These are phyloP conservation scores for Acanthaster planci DNA, from an alignment of 35 echinoderm and acorn worm species.

Conservation along the genomic window DNA sequence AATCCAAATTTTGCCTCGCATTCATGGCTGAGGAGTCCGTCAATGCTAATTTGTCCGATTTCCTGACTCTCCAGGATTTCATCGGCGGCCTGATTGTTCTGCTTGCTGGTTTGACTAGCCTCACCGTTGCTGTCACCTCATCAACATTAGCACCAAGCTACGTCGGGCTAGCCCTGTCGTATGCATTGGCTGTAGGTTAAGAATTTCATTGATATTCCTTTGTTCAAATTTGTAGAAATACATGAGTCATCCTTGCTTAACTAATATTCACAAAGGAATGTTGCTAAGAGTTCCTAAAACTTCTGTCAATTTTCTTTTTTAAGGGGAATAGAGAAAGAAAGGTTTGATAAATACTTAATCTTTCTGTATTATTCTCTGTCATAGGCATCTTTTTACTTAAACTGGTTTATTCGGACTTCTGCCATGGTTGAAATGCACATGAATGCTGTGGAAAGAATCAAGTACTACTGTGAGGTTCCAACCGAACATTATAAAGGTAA, in stretches of 20 bases:
- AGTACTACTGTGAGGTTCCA: slow-evolving; percentile 47
- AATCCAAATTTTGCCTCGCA: too few species aligned
- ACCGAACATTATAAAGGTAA: slow-evolving; percentile 78
- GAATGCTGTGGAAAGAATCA: slow-evolving; percentile 79
- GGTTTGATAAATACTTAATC: too few species aligned
- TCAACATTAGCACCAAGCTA: slow-evolving; percentile 14
- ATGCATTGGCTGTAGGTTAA: slow-evolving; percentile 45
- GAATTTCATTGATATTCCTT: too few species aligned
- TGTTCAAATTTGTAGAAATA: too few species aligned
- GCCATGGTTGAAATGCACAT: slow-evolving; percentile 67
- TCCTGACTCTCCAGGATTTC: slow-evolving; percentile 31
- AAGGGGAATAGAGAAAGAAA: too few species aligned
- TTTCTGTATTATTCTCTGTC: background rate
- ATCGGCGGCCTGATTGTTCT: slow-evolving; percentile 36
- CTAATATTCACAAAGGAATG: background rate
- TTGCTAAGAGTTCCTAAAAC: too few species aligned
- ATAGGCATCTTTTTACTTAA: slow-evolving; percentile 47
- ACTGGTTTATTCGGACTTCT: slow-evolving; percentile 40
- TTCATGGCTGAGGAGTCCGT: too few species aligned
- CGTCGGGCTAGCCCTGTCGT: slow-evolving; percentile 49
- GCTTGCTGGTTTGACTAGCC: slow-evolving; percentile 25
- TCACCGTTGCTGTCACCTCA: slow-evolving; percentile 27
- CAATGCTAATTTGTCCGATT: too few species aligned
- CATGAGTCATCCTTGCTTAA: background rate
- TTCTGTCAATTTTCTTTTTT: too few species aligned